Evolutionary conservation across 2,113 vertebrate genomes (phyloP).

Genomic region (Antechinus flavipes): DNA sequence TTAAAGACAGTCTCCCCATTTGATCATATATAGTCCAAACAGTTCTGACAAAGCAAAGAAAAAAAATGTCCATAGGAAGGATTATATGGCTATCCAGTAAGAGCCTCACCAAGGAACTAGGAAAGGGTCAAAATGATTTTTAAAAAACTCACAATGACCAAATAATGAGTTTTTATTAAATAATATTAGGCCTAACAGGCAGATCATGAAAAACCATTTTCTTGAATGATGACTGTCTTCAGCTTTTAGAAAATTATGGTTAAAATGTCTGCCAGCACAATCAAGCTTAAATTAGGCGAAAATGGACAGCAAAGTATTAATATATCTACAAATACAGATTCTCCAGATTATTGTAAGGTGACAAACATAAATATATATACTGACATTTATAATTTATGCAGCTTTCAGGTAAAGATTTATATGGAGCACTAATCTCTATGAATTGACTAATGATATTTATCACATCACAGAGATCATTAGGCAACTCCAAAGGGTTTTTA

Average conservation of each 20-base stretch:
- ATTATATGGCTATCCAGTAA: slow-evolving; percentile 2
- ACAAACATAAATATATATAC: slow-evolving; percentile 9
- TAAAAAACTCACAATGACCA: slow-evolving; percentile 21
- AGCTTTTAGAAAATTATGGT: slow-evolving; percentile 44
- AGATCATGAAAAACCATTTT: not conserved
- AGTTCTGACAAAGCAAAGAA: slow-evolving; percentile 50
- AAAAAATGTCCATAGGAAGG: slow-evolving; percentile 39
- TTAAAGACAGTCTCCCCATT: slow-evolving; percentile 39
- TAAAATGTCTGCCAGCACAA: slow-evolving; percentile 23
- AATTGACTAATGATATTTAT: not conserved
- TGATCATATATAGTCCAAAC: slow-evolving; percentile 50
- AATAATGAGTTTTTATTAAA: slow-evolving; percentile 7
- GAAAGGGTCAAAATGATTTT: slow-evolving; percentile 27
- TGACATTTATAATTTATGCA: slow-evolving; percentile 9
- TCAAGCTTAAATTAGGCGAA: slow-evolving; percentile 9
- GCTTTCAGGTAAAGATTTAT: slow-evolving; percentile 18
- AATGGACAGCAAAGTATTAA: slow-evolving; percentile 12
- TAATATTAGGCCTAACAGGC: not conserved
- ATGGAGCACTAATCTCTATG: not conserved
- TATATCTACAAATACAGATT: not conserved
- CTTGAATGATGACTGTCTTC: not conserved
- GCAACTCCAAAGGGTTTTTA: slow-evolving; percentile 21
- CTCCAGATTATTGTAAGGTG: not conserved
- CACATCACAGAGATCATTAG: slow-evolving; percentile 7
- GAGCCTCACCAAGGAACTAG: slow-evolving; percentile 46